Conservation (phyloP, 2,113 vertebrate genomes). For the Microcebus lehilahytsara region DNA sequence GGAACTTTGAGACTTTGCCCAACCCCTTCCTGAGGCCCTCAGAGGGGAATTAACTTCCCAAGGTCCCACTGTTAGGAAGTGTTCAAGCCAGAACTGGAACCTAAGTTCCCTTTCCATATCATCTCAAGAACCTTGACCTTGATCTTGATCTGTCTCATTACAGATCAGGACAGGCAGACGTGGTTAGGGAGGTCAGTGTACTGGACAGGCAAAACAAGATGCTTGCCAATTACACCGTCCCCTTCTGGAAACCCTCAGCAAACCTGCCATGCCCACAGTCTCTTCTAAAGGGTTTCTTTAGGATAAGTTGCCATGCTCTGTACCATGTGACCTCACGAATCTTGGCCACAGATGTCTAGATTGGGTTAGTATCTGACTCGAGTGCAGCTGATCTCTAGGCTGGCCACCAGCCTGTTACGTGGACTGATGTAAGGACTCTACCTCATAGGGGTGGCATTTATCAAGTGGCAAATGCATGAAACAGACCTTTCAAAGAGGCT, state of each 20-base stretch:
- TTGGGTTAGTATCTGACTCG: background rate
- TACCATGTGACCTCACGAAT: conserved; percentile 41
- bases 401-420: background rate
- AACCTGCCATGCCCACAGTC: background rate
- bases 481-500: background rate
- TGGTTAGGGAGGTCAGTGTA: background rate
- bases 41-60: conserved; percentile 31
- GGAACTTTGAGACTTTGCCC: conserved; percentile 35
- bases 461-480: background rate
- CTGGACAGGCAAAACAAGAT: conserved; percentile 31
- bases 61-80: conserved; percentile 16
- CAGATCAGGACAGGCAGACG: conserved; percentile 5
- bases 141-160: background rate
- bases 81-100: background rate
- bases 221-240: conserved; percentile 38
- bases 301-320: conserved; percentile 16
- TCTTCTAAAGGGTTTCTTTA: conserved; percentile 49
- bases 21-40: background rate
- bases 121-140: background rate
- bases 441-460: background rate
- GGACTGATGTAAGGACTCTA: background rate
- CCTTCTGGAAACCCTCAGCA: conserved; percentile 20
- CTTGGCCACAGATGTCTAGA: background rate
- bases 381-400: background rate
- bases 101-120: conserved; percentile 18